phyloP scores from a whole-genome alignment of 1,140 invertebrate genomes.

The Drosophila orena region DNA sequence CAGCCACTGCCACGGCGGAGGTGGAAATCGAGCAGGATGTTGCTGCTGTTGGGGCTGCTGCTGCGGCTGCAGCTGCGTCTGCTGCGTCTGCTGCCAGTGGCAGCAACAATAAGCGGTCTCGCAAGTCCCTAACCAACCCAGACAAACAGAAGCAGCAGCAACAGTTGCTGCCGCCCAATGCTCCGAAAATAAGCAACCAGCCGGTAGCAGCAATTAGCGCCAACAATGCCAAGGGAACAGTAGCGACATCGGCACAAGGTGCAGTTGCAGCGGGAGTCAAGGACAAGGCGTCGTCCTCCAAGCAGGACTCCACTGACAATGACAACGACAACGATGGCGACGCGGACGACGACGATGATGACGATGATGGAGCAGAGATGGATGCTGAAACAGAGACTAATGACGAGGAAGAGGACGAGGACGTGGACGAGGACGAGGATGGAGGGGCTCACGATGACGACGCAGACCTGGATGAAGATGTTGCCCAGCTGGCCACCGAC shows the following conservation, averaged over 20 bases:
- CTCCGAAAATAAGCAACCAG: slow-evolving; percentile 80
- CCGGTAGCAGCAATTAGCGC: slow-evolving; percentile 60
- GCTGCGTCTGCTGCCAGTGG: slow-evolving; percentile 18
- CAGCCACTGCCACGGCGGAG: slow-evolving; percentile 24
- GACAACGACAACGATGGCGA: slow-evolving; percentile 15
- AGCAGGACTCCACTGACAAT: slow-evolving; percentile 15
- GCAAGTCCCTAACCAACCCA: slow-evolving; percentile 66
- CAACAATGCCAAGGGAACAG: slow-evolving; percentile 55
- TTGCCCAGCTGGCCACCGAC: slow-evolving; percentile 50
- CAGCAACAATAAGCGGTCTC: slow-evolving; percentile 55
- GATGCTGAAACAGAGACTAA: slow-evolving; percentile 22
- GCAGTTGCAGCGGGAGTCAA: slow-evolving; percentile 34
- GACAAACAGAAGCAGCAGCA: slow-evolving; percentile 44
- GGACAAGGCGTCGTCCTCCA: slow-evolving; percentile 46
- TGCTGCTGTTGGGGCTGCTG: slow-evolving; percentile 12
- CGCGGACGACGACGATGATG: slow-evolving; percentile 14
- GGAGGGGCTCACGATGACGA: slow-evolving; percentile 37
- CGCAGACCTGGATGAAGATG: slow-evolving; percentile 59
- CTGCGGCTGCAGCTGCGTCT: slow-evolving; percentile 13
- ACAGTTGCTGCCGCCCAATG: slow-evolving; percentile 67
- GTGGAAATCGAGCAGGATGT: slow-evolving; percentile 43
- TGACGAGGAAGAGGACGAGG: slow-evolving; percentile 16
- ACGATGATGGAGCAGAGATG: slow-evolving; percentile 20
- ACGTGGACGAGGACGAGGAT: slow-evolving; percentile 14
- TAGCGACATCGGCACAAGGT: slow-evolving; percentile 19